These are phyloP conservation scores for Tenrec ecaudatus DNA, from an alignment of 2,113 vertebrate species.

Conservation along the genomic window DNA sequence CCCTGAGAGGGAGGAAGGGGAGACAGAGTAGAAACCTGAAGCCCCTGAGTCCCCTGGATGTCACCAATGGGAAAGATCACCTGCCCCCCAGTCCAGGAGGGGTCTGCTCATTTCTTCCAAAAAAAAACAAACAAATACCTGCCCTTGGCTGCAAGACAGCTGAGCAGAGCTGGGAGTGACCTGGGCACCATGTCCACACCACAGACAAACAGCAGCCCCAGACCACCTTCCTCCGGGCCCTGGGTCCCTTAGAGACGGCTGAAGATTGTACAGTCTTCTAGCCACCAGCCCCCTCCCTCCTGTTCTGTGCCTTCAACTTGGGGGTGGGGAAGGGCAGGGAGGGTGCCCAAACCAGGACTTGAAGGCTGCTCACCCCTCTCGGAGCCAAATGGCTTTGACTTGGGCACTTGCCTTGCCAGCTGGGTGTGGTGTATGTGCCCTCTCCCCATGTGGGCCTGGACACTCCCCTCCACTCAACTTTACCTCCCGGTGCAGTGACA, in stretches of 20 bases:
- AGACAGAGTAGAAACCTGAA: accelerated
- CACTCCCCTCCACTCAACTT: background rate
- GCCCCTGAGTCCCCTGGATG: background rate
- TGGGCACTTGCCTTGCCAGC: background rate
- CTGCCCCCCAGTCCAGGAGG: background rate
- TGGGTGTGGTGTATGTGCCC: background rate
- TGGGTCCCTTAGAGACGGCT: too few relatives aligned
- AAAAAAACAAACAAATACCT: accelerated
- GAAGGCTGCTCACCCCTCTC: background rate
- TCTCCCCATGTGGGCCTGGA: background rate
- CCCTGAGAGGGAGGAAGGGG: accelerated
- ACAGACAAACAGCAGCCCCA: too few relatives aligned
- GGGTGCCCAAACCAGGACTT: too few relatives aligned
- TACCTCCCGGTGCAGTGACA: background rate
- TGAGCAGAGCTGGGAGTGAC: too few relatives aligned
- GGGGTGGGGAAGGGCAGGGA: too few relatives aligned
- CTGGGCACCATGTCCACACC: background rate
- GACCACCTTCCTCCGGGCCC: too few relatives aligned
- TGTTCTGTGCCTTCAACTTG: too few relatives aligned
- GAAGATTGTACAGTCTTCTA: too few relatives aligned
- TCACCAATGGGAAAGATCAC: accelerated
- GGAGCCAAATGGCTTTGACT: background rate
- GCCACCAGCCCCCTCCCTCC: too few relatives aligned
- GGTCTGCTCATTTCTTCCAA: accelerated
- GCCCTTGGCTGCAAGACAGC: background rate